Evolutionary conservation across 2,888 invertebrate genomes (phyloP).

Genomic region (Copidosoma aretas): DNA sequence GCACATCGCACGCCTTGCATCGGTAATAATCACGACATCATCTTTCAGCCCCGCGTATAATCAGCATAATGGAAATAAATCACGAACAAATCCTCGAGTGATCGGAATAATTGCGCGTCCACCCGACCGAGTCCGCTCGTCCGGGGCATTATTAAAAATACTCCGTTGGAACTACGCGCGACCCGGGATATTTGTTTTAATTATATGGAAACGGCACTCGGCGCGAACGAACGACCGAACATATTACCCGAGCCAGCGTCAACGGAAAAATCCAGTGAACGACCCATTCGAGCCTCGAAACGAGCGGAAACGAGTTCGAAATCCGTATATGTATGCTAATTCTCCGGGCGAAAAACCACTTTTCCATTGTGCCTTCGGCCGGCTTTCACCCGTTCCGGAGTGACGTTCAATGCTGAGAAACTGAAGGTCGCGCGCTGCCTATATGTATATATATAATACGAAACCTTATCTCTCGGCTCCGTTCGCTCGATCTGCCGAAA

Average conservation of each 20-base stretch:
- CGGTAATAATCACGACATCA: not conserved
- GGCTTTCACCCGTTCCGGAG: no score
- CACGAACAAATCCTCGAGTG: slow-evolving; percentile 4
- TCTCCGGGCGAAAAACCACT: no score
- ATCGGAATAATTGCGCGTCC: slow-evolving; percentile 17
- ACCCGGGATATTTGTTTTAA: not conserved
- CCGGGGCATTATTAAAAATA: not conserved
- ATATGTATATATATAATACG: no score
- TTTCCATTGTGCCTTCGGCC: no score
- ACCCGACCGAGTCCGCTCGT: not conserved
- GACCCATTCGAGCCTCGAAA: no score
- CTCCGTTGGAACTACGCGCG: not conserved
- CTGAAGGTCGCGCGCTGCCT: no score
- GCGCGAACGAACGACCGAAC: no score
- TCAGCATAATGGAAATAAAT: slow-evolving; percentile 16
- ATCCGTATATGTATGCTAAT: no score
- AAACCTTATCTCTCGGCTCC: not conserved
- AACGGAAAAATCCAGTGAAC: no score
- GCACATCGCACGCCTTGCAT: not conserved
- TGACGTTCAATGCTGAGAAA: no score
- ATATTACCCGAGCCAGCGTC: no score
- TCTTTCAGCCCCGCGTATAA: not conserved
- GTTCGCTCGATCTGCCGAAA: not conserved
- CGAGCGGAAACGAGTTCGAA: no score
- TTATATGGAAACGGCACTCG: not conserved